Base-by-base conservation (phyloP, 2,797 vertebrate genomes). In the Paedocypris micromegethes region DNA sequence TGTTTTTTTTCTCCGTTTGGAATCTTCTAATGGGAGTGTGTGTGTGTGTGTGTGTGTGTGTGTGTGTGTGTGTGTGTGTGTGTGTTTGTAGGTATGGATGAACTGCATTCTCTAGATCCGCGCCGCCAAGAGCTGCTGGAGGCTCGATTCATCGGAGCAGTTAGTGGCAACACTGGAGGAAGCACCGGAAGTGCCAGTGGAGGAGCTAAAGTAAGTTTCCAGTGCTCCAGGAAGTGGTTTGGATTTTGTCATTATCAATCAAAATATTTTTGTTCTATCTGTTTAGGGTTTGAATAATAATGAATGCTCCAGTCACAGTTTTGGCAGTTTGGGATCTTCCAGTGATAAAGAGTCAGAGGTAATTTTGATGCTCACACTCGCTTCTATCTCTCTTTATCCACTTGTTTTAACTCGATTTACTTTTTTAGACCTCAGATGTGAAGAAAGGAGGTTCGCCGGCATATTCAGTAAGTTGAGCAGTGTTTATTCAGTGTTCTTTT, bases 301-400 rank as follows among this genome's bases (percentile, higher is more conserved):
- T 68, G 97, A 99, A 86, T 97, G 94, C 75, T 98, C 96, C 52
- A 98, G 98, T 88, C 96, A 99, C 87, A 99, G 97, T 87, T 98
- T 97, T 59, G 96, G 97, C 86, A 99, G 96, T 77, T 90, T 98
- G 83, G 97, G 97, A 83, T 99, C 97, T 75, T 93, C 94, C 75
- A 99, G 97, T 68, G 97, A 99, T 86, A 99, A 99, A 83, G 97
- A 99, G 84, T 98, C 93, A 2, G 96, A 99, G 94, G 97, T 98
- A 88, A 85, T 85, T 71, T 41, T 40, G n/a, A 43, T 42, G n/a
- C 49, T 45, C 54, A 53, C 61, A 64, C 52, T 40, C 46, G 9
- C 47, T 39, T 44, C 51, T 37, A 63, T 37, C 8, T 46, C 38
- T 54, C 37, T 66, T 43, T 49, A 1, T 49, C 2, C 2, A 6